These are phyloP conservation scores for Lutjanus argentimaculatus DNA, from an alignment of 2,797 vertebrate species.

Conservation along the genomic window DNA sequence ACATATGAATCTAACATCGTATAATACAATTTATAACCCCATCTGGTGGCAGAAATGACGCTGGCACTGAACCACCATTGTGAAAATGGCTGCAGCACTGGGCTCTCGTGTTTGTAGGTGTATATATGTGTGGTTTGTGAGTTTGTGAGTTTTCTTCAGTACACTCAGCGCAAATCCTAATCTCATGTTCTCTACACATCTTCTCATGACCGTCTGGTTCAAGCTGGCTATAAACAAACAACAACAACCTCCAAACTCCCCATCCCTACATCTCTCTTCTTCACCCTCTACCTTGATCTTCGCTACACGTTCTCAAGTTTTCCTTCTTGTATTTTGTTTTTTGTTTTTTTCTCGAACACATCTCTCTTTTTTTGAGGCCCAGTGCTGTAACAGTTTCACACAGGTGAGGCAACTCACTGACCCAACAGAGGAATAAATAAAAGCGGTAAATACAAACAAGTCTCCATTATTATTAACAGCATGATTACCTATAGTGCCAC, in stretches of 20 bases:
- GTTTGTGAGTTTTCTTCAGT: constrained; percentile 29
- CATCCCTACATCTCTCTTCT: constrained; percentile 1
- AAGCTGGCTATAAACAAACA: constrained; percentile 41
- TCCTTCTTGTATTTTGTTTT: constrained; percentile 18
- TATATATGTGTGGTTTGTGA: constrained; percentile 13
- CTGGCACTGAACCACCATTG: not conserved
- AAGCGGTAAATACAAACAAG: constrained; percentile 73
- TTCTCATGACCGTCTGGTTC: constrained; percentile 23
- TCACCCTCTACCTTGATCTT: constrained; percentile 26
- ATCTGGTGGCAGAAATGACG: constrained; percentile 27
- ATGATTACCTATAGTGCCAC: constrained; percentile 63
- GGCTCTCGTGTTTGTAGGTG: constrained; percentile 3
- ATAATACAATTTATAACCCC: constrained; percentile 45
- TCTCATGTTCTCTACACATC: constrained; percentile 36
- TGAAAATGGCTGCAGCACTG: constrained; percentile 47
- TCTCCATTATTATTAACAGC: constrained; percentile 73
- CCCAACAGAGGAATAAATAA: constrained; percentile 79
- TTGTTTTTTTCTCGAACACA: constrained; percentile 13
- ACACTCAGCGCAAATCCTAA: constrained; percentile 40
- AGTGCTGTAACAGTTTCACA: constrained; percentile 51
- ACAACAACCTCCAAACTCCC: constrained; percentile 23
- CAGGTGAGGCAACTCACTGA: constrained; percentile 51
- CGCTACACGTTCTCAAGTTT: constrained; percentile 34
- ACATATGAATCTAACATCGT: constrained; percentile 44
- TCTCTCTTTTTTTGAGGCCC: constrained; percentile 20